Evolutionary conservation across 2,113 vertebrate genomes (phyloP).

Genomic region (Notechis scutatus): DNA sequence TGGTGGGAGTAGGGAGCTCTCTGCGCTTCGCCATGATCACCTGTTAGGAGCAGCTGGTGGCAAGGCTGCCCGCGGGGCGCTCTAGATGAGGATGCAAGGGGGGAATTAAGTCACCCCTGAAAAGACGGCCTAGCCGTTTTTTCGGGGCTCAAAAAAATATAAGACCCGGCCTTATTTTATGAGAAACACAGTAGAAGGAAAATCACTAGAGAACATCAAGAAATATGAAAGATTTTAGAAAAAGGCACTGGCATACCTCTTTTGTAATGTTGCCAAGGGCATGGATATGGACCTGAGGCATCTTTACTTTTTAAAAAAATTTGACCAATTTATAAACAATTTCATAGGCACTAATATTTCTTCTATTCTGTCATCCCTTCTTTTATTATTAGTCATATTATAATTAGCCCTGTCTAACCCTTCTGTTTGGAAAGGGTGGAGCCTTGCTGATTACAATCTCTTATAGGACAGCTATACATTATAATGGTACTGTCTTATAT

Average conservation of each 20-base stretch:
- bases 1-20: no score
- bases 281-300: not conserved
- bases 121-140: no score
- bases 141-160: no score
- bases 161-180: no score
- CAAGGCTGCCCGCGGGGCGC: no score
- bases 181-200: not conserved
- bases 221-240: not conserved
- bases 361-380: not conserved
- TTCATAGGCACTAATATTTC: not conserved
- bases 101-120: no score
- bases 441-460: not conserved
- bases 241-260: not conserved
- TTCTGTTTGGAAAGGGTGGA: not conserved
- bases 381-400: not conserved
- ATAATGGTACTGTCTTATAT: not conserved
- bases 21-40: no score
- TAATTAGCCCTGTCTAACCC: not conserved
- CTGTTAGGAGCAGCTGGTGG: no score
- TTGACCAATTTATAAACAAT: not conserved
- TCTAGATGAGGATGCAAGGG: no score
- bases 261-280: not conserved
- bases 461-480: not conserved
- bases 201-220: not conserved
- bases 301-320: not conserved